Conservation (phyloP, 2,797 vertebrate species). For the Urocyon cinereoargenteus region DNA sequence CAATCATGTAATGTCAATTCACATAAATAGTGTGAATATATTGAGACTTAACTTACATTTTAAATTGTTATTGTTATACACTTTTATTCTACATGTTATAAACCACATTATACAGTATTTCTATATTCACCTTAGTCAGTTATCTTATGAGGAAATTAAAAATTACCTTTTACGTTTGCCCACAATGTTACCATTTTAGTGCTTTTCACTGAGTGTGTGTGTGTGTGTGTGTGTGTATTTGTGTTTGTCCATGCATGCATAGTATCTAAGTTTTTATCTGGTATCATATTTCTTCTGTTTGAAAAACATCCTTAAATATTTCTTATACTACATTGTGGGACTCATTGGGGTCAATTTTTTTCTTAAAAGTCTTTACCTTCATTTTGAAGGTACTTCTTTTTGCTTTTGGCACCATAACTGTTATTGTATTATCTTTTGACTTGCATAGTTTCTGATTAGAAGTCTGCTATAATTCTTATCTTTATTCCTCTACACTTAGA, state of each 20-base stretch:
- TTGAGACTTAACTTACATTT: background rate
- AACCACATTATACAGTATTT: background rate
- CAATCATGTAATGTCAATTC: background rate
- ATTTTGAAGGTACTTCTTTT: background rate
- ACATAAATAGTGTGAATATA: background rate
- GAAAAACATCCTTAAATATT: background rate
- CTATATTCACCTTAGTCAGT: background rate
- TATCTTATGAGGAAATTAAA: background rate
- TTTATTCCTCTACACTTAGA: background rate
- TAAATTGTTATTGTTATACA: background rate
- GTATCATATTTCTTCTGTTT: background rate
- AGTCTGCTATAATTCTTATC: background rate
- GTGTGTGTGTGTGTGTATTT: background rate
- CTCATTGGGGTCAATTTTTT: background rate
- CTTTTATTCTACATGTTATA: background rate
- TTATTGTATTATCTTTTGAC: background rate
- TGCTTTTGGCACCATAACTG: background rate
- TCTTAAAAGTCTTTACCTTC: background rate
- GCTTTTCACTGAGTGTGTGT: background rate
- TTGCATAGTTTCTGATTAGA: background rate
- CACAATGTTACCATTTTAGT: background rate
- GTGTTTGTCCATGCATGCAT: too few species aligned
- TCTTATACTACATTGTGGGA: background rate
- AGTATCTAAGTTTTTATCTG: background rate
- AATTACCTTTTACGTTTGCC: background rate